phyloP scores from a whole-genome alignment of 2,113 vertebrate species.

The Neotragus pygmaeus region DNA sequence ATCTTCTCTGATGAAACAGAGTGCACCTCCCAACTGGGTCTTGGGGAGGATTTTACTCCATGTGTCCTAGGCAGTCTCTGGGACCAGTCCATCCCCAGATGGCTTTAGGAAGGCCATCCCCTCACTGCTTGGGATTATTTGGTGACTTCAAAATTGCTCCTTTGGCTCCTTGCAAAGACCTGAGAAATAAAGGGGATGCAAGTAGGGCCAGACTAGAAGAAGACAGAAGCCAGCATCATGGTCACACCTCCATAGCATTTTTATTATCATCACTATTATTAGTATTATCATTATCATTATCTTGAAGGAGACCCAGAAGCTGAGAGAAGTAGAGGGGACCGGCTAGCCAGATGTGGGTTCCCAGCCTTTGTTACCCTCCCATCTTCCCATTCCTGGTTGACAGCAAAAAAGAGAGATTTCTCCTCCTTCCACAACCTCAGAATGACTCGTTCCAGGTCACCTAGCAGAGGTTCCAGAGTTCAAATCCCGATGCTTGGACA shows the following conservation, averaged over 20 bases:
- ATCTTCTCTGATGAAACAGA: background rate
- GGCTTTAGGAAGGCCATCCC: background rate
- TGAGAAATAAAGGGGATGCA: background rate
- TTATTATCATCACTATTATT: no score
- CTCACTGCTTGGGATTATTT: background rate
- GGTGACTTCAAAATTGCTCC: background rate
- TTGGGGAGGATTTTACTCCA: background rate
- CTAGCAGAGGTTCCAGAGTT: background rate
- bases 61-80: background rate
- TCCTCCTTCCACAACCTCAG: background rate
- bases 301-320: background rate
- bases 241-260: background rate
- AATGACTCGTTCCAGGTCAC: background rate
- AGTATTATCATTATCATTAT: accelerated
- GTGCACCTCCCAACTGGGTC: accelerated
- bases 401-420: background rate
- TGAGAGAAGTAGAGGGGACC: background rate
- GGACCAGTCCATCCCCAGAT: background rate
- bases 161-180: background rate
- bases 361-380: background rate
- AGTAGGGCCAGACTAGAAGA: background rate
- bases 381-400: background rate
- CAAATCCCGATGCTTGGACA: background rate
- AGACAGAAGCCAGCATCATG: accelerated
- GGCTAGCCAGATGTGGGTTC: background rate